Conservation (phyloP, 2,113 vertebrate species). For the Neogale vison region DNA sequence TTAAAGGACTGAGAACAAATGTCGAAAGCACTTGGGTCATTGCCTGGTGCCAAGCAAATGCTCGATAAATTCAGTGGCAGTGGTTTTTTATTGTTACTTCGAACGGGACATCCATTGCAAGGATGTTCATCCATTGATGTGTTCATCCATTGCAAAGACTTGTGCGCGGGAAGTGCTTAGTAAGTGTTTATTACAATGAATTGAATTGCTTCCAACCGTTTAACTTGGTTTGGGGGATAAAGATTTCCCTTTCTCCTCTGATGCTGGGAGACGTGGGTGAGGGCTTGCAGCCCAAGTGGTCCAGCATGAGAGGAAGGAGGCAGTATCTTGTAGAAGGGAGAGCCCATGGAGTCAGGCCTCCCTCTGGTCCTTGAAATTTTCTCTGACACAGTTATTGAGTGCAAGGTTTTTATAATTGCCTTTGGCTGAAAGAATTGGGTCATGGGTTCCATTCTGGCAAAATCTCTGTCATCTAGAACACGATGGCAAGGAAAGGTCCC, state of each 20-base stretch:
- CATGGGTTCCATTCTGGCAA: neutral
- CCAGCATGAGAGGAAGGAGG: neutral
- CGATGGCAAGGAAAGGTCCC: neutral
- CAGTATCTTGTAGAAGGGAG: neutral
- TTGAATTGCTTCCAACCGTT: neutral
- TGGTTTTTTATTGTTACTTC: neutral
- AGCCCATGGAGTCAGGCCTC: neutral
- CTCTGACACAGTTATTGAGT: conserved; percentile 14
- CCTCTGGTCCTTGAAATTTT: neutral
- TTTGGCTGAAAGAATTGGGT: conserved; percentile 33
- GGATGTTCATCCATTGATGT: neutral
- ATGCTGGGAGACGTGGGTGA: neutral
- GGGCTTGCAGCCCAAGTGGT: neutral
- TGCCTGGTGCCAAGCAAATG: neutral
- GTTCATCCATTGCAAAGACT: neutral
- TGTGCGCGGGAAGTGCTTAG: neutral
- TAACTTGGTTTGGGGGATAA: neutral
- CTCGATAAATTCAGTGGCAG: neutral
- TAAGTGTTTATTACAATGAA: neutral
- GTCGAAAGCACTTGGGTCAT: neutral
- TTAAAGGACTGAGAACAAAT: neutral
- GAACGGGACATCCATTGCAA: neutral
- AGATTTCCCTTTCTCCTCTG: neutral
- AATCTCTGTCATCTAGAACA: neutral
- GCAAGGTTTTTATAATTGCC: conserved; percentile 14